Conservation (phyloP, 2,113 vertebrate genomes). For the Lampris megalopsis region DNA sequence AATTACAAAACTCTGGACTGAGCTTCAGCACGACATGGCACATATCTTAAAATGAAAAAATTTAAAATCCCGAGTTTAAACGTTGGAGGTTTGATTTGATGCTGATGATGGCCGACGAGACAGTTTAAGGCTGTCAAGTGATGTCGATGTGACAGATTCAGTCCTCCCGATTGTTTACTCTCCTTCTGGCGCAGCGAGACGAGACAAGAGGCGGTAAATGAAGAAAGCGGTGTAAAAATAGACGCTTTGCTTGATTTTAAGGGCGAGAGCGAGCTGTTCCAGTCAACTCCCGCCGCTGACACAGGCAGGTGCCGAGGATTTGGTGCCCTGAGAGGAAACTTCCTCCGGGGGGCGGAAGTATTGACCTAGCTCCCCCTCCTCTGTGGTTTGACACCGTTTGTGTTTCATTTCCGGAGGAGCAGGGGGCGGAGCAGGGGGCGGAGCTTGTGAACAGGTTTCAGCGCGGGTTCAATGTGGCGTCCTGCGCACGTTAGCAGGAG, state of each 20-base stretch:
- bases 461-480: neutral
- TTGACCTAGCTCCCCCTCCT: conserved; percentile 3
- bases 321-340: neutral
- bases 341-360: neutral
- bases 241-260: neutral
- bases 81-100: conserved; percentile 5
- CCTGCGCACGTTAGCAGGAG: conserved; percentile 6
- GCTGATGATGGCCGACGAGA: conserved; percentile 20
- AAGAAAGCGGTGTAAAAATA: neutral
- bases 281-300: neutral
- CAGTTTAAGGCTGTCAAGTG: neutral
- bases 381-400: neutral
- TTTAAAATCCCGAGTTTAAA: neutral
- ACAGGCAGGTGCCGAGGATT: neutral
- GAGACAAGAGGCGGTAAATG: neutral
- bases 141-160: neutral
- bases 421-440: neutral
- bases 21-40: too few species aligned
- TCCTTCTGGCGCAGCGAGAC: neutral
- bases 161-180: too few species aligned
- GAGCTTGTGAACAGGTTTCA: neutral
- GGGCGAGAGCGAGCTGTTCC: neutral
- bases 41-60: too few species aligned
- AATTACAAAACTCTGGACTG: too few species aligned
- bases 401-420: conserved; percentile 13